Evolutionary conservation across 2,113 vertebrate genomes (phyloP), one percentile per base, ranked within the genome.

Genomic region (Junco hyemalis): DNA sequence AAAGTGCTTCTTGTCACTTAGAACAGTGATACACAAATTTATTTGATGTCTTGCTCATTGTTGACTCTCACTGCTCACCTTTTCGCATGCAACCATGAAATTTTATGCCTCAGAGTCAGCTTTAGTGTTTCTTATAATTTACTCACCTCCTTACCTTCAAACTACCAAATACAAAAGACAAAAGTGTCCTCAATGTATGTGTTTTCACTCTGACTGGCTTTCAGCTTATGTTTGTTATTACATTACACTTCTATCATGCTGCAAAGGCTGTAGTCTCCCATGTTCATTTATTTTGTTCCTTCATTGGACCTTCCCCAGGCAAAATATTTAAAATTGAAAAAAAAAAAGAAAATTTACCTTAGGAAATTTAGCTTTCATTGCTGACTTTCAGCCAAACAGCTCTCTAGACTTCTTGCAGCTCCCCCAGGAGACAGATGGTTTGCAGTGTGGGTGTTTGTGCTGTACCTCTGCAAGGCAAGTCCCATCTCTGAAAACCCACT

Each of bases 381-480:
- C 66, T 65, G 59, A 53, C 40, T 86, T 92, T 50, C 72, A 83
- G 72, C 45, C 50, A 81, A 86, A 31, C 9, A 6, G 29, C 73
- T 84, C 42, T 81, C 29, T 56, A 29, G 59, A 9, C 24, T 77
- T 63, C 29, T 44, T 44, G 22, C 21, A 82, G 71, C 16, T 88
- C 29, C 36, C 31, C 2, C 8, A 42, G 45, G 35, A 90, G 44
- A 88, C 56, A 40, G 3, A 8, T 24, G 56, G n/a, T 81, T 66
- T 63, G 23, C 33, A 35, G 12, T 3, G 21, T 29, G 31, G 54
- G 33, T 35, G 11, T 16, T 65, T 11, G 33, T 15, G 33, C 29
- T 3, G 0, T 12, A 23, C 4, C 8, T 65, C 40, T 51, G 44
- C 38, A 29, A 50, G n/a, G 35, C 1, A 11, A 54, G 1, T 16